Conservation (phyloP, 2,797 vertebrate genomes). For the Tarsius wallacei region DNA sequence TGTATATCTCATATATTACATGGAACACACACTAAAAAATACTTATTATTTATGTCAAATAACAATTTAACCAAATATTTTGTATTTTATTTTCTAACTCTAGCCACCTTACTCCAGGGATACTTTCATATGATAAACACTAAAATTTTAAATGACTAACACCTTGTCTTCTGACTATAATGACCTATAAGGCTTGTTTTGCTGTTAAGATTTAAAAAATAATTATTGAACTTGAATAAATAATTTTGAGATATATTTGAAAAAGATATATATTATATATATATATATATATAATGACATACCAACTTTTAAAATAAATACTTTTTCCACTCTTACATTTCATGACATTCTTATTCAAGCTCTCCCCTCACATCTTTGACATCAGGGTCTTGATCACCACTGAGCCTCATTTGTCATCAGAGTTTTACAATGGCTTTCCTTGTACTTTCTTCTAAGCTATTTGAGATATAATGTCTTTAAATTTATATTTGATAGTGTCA, state of each 20-base stretch:
- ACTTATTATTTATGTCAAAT: neutral
- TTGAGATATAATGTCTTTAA: neutral
- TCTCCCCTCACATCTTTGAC: neutral
- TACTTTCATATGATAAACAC: neutral
- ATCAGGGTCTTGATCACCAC: neutral
- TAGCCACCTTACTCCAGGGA: neutral
- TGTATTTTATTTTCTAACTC: conserved; percentile 40
- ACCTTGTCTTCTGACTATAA: neutral
- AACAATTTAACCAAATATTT: neutral
- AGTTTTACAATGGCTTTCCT: neutral
- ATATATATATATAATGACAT: neutral
- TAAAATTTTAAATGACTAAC: neutral
- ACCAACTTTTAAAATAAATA: neutral
- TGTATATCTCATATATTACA: neutral
- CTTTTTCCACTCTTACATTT: neutral
- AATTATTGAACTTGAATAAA: neutral
- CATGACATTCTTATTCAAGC: neutral
- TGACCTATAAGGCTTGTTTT: neutral
- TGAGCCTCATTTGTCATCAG: neutral
- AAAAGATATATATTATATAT: neutral
- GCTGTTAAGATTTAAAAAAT: neutral
- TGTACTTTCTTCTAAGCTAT: neutral
- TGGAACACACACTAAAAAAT: neutral
- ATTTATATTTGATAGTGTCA: neutral
- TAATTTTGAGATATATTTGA: neutral